phyloP scores from a whole-genome alignment of 2,888 invertebrate species.

The Cryptocheilus praepositus region DNA sequence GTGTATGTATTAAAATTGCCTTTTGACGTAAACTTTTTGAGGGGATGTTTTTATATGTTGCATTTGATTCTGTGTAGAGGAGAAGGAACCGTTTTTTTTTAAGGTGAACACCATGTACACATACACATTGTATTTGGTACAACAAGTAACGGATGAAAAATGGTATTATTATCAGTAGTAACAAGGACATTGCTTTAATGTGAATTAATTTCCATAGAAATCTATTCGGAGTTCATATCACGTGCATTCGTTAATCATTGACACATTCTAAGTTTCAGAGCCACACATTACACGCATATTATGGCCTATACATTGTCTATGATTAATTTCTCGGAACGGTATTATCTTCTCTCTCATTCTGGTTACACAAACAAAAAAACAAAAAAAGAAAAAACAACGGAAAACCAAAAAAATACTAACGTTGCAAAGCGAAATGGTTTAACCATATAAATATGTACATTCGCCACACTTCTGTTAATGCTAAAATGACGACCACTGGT shows the following conservation, averaged over 20 bases:
- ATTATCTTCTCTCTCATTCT: slow-evolving; percentile 7
- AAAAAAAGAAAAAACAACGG: neutral
- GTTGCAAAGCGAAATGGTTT: slow-evolving; percentile 1
- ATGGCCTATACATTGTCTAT: slow-evolving; percentile 29
- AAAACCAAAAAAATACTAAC: too few relatives aligned
- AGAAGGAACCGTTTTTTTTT: neutral
- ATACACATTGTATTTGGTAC: neutral
- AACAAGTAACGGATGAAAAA: slow-evolving; percentile 9
- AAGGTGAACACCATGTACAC: too few relatives aligned
- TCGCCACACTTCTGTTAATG: slow-evolving; percentile 25
- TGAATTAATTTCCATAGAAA: slow-evolving; percentile 10
- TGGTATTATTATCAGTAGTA: slow-evolving; percentile 23
- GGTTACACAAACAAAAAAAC: slow-evolving; percentile 14
- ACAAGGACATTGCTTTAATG: slow-evolving; percentile 2
- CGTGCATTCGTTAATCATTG: too few relatives aligned
- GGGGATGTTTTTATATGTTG: too few relatives aligned
- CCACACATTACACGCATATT: neutral
- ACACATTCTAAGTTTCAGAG: neutral
- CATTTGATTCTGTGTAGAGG: too few relatives aligned
- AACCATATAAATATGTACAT: slow-evolving; percentile 8
- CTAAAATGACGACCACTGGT: slow-evolving; percentile 32
- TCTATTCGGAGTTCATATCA: neutral
- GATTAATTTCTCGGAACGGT: slow-evolving; percentile 13
- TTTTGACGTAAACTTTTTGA: too few relatives aligned
- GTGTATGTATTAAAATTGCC: too few relatives aligned